Evolutionary conservation across 2,797 vertebrate species (phyloP), one percentile per base, ranked within the genome.

Genomic region (Mormyrops attenuatus): DNA sequence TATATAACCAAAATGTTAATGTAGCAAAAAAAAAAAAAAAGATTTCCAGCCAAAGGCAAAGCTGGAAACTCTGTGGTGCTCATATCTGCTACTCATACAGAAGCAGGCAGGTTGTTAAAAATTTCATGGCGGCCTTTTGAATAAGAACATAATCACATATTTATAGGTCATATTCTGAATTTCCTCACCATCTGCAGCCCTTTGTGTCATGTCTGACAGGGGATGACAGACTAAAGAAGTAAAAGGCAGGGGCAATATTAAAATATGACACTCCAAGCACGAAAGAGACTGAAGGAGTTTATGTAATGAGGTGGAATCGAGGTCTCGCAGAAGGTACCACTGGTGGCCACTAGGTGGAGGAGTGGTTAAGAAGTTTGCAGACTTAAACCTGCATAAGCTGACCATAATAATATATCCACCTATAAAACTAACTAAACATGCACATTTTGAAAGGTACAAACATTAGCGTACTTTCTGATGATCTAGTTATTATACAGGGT

Each of bases 81-180:
- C 30, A 30, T 38, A 8, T 41, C 34, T 77, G 38, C 34, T 44
- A n/a, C 85, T 87, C 34, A 41, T 87, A 55, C 52, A 41, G 85
- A 87, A 34, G 26, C 30, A 57, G 50, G 50, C 50, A 55, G 53
- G 52, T 38, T 87, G 26, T 87, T 87, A 87, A 87, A 69, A 87
- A 57, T 87, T 87, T 87, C 85, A 87, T 50, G 50, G n/a, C 47
- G 20, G 52, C 50, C 85, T 87, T 87, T 87, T 30, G 26, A 55
- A 20, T 52, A 86, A 57, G 85, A 38, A 57, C n/a, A 30, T 57
- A 87, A 55, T 87, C 22, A 87, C 30, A 55, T 87, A 87, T 57
- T 87, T 87, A 87, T 87, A 57, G 85, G 85, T 38, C 85, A 87
- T 57, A 86, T 86, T 30, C 50, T 38, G 85, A 53, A 53, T 86